Evolutionary conservation across 2,113 vertebrate species (phyloP), one percentile per base, ranked within the genome.

Genomic region (Platycercus adscitus): DNA sequence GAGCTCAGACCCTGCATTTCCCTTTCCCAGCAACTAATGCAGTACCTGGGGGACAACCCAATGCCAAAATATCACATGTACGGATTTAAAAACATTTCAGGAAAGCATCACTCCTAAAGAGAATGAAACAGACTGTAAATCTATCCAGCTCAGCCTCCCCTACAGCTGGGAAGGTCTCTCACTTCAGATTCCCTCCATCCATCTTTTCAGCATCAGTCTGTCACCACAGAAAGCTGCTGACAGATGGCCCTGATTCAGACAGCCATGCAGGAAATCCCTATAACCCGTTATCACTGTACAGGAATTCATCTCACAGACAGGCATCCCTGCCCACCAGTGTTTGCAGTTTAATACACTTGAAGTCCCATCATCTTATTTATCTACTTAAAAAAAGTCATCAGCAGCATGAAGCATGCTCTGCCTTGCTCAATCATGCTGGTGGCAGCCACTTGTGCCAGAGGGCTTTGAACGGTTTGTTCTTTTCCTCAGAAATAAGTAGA

Each of bases 91-190:
- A 87, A n/a, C n/a, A 66, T 37, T 82, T 78, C 89, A 87, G 93
- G 61, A 96, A 95, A 95, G 78, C 66, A 85, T 89, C 75, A 56
- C 61, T 95, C 78, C 66, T 80, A 46, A 95, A 93, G 68, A 97
- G 81, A 91, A 94, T 9, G 28, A 96, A 25, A 37, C 89, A 96
- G 96, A 88, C 63, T 88, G 91, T 96, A 96, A 95, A 97, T 96
- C 94, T 88, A 61, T 95, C 87, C 56, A 82, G 52, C 17, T 80
- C 37, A 52, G 70, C 37, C 89, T 91, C 91, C 81, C 70, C 41
- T 96, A 85, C 66, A 93, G 89, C 89, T 96, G 95, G 95, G 95
- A 96, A 96, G 94, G 93, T 88, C 94, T 91, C 93, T 91, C n/a
- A 28, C 96, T 95, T 96, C 75, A 58, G 89, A 92, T 95, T 97